Evolutionary conservation across 2,113 vertebrate genomes (phyloP), one percentile per base, ranked within the genome.

Genomic region (Takifugu flavidus): DNA sequence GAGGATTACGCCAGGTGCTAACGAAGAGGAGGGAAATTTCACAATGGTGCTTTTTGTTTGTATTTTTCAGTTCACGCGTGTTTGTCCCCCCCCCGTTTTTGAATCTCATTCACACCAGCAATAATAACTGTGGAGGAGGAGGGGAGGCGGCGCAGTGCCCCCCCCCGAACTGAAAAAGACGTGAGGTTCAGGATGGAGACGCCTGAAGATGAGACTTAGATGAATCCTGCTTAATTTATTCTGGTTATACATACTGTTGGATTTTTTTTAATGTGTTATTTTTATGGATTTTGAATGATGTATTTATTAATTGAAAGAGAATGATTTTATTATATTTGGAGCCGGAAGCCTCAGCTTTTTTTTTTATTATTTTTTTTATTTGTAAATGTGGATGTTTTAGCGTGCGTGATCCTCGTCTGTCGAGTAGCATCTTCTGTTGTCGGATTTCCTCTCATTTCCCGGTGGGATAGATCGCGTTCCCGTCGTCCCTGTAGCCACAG

Each of bases 221-320:
- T 64, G 60, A 72, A 69, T 80, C 76, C 68, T 64, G 75, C 77
- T 88, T 92, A 89, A 91, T 91, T 90, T 90, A 86, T 90, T 88
- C 79, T 62, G 8, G 14, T 86, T 78, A 78, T 44, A 79, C 54
- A 73, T 57, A 69, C 66, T 67, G 62, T 66, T 71, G 62, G 42
- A 70, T 77, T 53, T 13, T 70, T 61, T 72, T 75, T 55, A 49
- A 54, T 55, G 14, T 78, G 59, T 83, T 87, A 53, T 86, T 88
- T 87, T 79, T 77, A 85, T 85, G 76, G 67, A 89, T 83, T 86
- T 80, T 86, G 82, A 87, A 86, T 86, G 77, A 86, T 89, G 88
- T 91, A 92, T 91, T 92, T 92, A 92, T 91, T 92, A 83, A 88
- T 84, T 86, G 77, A 87, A 85, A 87, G 87, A 88, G 80, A 80